phyloP scores from a whole-genome alignment of 2,113 vertebrate species.

The Corydoras maculifer region DNA sequence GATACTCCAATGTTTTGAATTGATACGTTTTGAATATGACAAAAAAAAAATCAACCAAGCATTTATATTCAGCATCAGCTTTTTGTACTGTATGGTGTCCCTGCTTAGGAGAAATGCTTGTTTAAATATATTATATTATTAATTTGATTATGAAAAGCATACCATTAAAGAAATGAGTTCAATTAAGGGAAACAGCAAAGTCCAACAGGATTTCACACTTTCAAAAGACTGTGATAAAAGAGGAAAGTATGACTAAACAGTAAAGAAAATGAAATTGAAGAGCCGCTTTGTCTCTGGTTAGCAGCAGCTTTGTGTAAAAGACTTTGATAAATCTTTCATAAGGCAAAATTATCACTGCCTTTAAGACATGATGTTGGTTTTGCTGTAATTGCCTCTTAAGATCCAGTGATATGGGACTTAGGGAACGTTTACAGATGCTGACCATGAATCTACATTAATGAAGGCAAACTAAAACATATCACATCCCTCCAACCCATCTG shows the following conservation, averaged over 20 bases:
- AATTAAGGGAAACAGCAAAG: neutral
- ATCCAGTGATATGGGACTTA: too few species aligned
- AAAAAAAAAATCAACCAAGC: too few species aligned
- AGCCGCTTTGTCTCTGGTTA: slow-evolving; percentile 25
- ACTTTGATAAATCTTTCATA: slow-evolving; percentile 22
- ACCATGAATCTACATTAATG: neutral
- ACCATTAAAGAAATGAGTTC: too few species aligned
- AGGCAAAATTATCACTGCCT: slow-evolving; percentile 8
- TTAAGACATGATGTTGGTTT: slow-evolving; percentile 9
- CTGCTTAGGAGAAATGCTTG: too few species aligned
- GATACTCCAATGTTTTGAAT: too few species aligned
- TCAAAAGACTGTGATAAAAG: slow-evolving; percentile 2
- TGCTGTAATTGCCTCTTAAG: slow-evolving; percentile 33
- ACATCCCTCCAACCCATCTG: slow-evolving; percentile 9
- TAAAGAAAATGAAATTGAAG: neutral
- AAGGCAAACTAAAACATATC: slow-evolving; percentile 28
- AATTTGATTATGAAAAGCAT: too few species aligned
- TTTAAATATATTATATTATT: too few species aligned
- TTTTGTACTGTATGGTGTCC: too few species aligned
- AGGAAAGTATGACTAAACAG: neutral
- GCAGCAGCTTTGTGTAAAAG: slow-evolving; percentile 11
- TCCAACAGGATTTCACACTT: neutral
- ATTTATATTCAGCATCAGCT: too few species aligned
- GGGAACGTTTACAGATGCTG: too few species aligned
- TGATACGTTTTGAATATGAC: too few species aligned